These are phyloP conservation scores for Zeugodacus cucurbitae DNA, from an alignment of 1,140 invertebrate genomes.

Conservation along the genomic window DNA sequence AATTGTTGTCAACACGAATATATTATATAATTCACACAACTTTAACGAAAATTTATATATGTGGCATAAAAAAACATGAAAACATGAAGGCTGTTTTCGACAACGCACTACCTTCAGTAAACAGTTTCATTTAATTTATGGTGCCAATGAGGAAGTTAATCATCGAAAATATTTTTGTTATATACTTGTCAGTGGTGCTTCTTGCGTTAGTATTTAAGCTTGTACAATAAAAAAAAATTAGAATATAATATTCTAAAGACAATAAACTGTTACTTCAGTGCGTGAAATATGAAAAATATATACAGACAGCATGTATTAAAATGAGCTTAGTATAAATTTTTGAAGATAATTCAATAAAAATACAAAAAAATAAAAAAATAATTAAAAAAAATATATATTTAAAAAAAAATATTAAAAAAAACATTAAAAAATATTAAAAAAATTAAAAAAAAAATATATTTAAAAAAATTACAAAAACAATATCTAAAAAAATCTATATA, in stretches of 20 bases:
- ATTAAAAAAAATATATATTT: background rate
- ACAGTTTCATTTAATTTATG: background rate
- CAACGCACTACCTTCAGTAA: background rate
- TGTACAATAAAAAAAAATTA: background rate
- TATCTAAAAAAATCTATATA: too few species aligned
- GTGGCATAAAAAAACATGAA: slow-evolving; percentile 34
- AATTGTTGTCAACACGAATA: background rate
- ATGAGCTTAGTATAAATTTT: background rate
- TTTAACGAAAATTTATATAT: background rate
- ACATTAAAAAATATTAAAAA: background rate
- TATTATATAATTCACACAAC: slow-evolving; percentile 10
- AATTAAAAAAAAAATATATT: background rate
- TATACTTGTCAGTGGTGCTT: background rate
- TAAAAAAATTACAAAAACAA: background rate
- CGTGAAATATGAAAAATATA: background rate
- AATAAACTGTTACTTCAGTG: background rate
- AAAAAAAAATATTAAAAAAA: background rate
- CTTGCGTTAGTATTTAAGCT: background rate
- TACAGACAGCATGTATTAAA: background rate
- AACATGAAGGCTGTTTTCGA: slow-evolving; percentile 8
- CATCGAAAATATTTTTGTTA: slow-evolving; percentile 4
- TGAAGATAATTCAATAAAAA: background rate
- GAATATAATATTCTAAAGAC: background rate
- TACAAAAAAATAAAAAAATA: background rate
- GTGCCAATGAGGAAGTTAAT: slow-evolving; percentile 18